Base-by-base conservation (phyloP, 2,797 vertebrate species). In the Syngnathus rostellatus region DNA sequence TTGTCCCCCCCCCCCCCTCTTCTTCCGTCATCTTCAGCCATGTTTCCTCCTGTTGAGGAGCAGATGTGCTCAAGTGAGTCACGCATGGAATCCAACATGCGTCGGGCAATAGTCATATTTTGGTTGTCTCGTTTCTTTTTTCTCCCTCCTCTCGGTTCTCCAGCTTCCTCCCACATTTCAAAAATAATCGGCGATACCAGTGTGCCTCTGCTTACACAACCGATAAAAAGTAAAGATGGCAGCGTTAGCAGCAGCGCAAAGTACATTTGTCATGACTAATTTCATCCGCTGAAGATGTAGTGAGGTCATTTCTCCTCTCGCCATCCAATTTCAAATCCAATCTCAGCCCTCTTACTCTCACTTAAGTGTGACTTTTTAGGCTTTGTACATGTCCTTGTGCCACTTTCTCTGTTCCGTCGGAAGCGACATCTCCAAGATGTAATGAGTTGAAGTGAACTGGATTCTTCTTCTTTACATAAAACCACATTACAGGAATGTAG, bases 21-120 rank as follows among this genome's bases (percentile, higher is more conserved):
- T 25, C 43, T 17, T 54, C 68, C 70, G 19, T 50, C 45, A 79
- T 64, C 77, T 72, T 77, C 76, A 72, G 73, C 66, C 66, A 5
- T 43, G 77, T 72, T 72, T 76, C 69, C 84, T 83, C 71, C 72
- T 72, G 73, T 83, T 76, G 39, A 63, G 72, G 70, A 83, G 79
- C 78, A 81, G 79, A 81, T 83, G 79, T 71, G 77, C 62, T 72
- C 70, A 68, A 80, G 72, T 85, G 82, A 85, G 74, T 80, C 79
- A 83, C 48, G 65, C 65, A 61, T 11, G 39, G 1, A 17, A 38
- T 58, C 55, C 55, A 58, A 38, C 9, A 58, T 58, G 31, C 53
- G 51, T 77, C 78, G 70, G 65, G 69, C 71, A 71, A 64, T 23
- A 60, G n/a, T 38, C 65, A 59, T 63, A 16, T 71, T 77, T 40